phyloP scores from a whole-genome alignment of 2,888 invertebrate species.

The Caenorhabditis sp. region DNA sequence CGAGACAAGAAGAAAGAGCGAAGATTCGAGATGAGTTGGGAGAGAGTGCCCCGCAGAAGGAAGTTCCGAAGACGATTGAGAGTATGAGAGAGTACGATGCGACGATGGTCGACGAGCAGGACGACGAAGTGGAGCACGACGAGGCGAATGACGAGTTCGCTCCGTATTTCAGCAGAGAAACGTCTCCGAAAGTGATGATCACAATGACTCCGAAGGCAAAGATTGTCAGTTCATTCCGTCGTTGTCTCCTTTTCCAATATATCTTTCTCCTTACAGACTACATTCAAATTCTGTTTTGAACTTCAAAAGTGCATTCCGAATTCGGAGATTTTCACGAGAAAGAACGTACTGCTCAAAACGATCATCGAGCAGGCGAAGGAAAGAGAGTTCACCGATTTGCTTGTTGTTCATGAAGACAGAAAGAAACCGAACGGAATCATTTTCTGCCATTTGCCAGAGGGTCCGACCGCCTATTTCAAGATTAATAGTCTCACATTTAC shows the following conservation, averaged over 20 bases:
- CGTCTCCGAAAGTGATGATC: slow-evolving; percentile 94
- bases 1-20: slow-evolving; percentile 71
- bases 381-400: slow-evolving; percentile 88
- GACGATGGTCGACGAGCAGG: slow-evolving; percentile 86
- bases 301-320: slow-evolving; percentile 93
- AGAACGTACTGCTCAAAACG: slow-evolving; percentile 88
- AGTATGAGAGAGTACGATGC: slow-evolving; percentile 92
- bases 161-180: slow-evolving; percentile 88
- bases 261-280: slow-evolving; percentile 64
- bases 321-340: slow-evolving; percentile 89
- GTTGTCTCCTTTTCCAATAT: neutral
- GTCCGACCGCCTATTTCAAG: slow-evolving; percentile 96
- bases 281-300: slow-evolving; percentile 90
- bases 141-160: slow-evolving; percentile 90
- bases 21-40: slow-evolving; percentile 74
- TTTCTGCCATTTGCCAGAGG: slow-evolving; percentile 93
- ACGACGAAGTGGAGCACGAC: slow-evolving; percentile 83
- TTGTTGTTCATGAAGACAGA: slow-evolving; percentile 94
- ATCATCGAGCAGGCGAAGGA: slow-evolving; percentile 87
- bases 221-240: slow-evolving; percentile 78
- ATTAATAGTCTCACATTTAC: slow-evolving; percentile 93
- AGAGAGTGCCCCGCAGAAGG: slow-evolving; percentile 82
- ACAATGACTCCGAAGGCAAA: slow-evolving; percentile 94
- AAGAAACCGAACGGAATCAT: slow-evolving; percentile 92
- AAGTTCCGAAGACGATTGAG: slow-evolving; percentile 92